Evolutionary conservation across 2,888 invertebrate species (phyloP), one percentile per base, ranked within the genome.

Genomic region (Papilio elwesi): DNA sequence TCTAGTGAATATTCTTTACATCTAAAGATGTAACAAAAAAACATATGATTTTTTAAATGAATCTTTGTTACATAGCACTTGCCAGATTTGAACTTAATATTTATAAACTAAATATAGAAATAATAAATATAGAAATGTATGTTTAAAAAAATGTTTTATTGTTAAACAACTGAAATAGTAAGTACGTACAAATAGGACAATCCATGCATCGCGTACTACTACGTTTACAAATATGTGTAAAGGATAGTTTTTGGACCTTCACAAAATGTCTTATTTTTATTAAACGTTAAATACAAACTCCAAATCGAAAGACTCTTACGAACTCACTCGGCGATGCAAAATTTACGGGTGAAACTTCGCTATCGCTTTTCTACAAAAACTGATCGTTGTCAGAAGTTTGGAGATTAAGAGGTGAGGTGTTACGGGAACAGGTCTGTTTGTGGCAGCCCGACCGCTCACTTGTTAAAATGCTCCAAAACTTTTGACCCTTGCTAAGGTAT

Each of bases 361-460:
- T 84, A 81, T 89, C 86, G 86, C 88, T 87, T 85, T 88, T 88
- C 88, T 88, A 83, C 92, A 93, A 93, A 93, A 93, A 93, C 89
- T 92, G 90, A 92, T 92, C 86, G 92, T 88, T 87, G 87, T 89
- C 90, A 84, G 92, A 93, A 93, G 92, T 93, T 93, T 86, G 90
- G 89, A 90, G 92, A 93, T 93, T 93, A 93, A 93, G 91, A 90
- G 90, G 85, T 87, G 90, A 91, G 92, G 89, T 92, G 92, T 90
- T 91, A 90, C 84, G 79, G 79, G 87, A 90, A 87, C 92, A 91
- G 91, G 91, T 87, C 91, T 93, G 93, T 82, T 85, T 85, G 84
- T 88, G 93, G 92, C 93, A 93, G 92, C 92, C 92, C 92, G 91
- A 92, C 90, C 91, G 85, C 87, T 91, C 91, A 91, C 92, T 92